A percentile compares a stretch with the other conserved stretches of the same genome.
Conservation (phyloP, 2,113 vertebrate genomes). For the Aleadryas rufinucha region DNA sequence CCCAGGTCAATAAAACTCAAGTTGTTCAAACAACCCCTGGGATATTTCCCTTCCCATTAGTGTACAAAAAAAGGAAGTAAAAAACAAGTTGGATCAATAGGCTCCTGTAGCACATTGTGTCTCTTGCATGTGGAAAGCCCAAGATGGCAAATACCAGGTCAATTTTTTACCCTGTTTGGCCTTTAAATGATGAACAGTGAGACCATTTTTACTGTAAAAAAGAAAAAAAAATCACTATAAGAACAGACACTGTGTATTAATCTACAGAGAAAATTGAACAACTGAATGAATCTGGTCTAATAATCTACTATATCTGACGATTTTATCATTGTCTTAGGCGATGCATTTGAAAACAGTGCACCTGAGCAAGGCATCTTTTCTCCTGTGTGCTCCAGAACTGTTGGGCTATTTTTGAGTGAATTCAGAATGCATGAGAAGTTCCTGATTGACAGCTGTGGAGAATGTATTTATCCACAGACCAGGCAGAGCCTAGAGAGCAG, state of each 20-base stretch:
- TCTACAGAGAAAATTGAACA: not conserved
- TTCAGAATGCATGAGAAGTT: not conserved
- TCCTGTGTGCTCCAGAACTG: not conserved
- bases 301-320: not conserved
- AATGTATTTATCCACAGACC: not conserved
- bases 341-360: not conserved
- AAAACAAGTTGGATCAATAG: constrained; percentile 69
- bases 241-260: not conserved
- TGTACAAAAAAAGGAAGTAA: constrained; percentile 69
- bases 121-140: constrained; percentile 72
- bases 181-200: constrained; percentile 53
- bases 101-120: constrained; percentile 70
- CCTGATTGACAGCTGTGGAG: constrained; percentile 12
- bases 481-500: not conserved
- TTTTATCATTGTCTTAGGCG: not conserved
- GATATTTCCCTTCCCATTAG: constrained; percentile 75
- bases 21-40: constrained; percentile 81
- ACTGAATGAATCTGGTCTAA: not conserved
- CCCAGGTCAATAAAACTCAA: constrained; percentile 64
- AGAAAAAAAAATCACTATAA: not conserved
- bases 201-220: not conserved
- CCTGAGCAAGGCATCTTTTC: not conserved
- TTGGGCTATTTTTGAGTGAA: not conserved
- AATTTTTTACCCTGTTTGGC: constrained; percentile 33
- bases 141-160: constrained; percentile 75